These are phyloP conservation scores for Tachycineta bicolor DNA, from an alignment of 2,113 vertebrate genomes.

Conservation along the genomic window DNA sequence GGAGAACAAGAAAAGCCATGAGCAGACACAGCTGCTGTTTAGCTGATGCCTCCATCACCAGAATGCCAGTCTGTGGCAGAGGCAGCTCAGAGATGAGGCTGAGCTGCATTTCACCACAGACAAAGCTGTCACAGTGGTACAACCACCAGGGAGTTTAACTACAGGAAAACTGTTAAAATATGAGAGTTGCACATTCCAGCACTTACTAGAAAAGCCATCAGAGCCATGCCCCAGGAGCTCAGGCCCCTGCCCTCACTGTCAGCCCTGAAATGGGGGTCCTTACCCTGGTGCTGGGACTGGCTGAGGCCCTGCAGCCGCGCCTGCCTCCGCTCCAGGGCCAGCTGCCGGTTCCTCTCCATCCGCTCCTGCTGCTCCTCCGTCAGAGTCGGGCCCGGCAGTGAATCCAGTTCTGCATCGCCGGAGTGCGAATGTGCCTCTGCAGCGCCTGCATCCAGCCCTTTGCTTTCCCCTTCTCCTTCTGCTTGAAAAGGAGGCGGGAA, in stretches of 20 bases:
- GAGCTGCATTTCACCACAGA: background rate
- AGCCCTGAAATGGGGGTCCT: fast-evolving
- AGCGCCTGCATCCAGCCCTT: background rate
- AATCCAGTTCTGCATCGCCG: background rate
- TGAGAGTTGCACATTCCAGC: background rate
- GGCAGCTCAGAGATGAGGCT: background rate
- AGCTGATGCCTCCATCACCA: background rate
- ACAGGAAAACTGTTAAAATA: background rate
- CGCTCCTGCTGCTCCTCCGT: slow-evolving; percentile 85
- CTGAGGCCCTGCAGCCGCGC: slow-evolving; percentile 76
- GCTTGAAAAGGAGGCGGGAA: background rate
- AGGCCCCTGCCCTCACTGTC: background rate
- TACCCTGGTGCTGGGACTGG: slow-evolving; percentile 8
- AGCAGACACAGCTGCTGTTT: background rate
- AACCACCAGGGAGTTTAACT: background rate
- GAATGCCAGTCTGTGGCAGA: background rate
- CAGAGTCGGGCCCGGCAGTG: slow-evolving; percentile 64
- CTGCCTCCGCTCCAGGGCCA: slow-evolving; percentile 85
- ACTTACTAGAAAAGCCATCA: background rate
- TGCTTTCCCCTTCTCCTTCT: slow-evolving; percentile 50
- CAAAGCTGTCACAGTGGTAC: background rate
- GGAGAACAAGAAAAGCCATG: background rate
- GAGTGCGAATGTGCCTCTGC: slow-evolving; percentile 41
- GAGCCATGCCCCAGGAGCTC: background rate
- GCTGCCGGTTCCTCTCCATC: slow-evolving; percentile 85